A percentile compares a stretch with the other conserved stretches of the same genome.
Evolutionary conservation across 1,140 invertebrate species (phyloP).

Genomic region (Sycophila sp.): DNA sequence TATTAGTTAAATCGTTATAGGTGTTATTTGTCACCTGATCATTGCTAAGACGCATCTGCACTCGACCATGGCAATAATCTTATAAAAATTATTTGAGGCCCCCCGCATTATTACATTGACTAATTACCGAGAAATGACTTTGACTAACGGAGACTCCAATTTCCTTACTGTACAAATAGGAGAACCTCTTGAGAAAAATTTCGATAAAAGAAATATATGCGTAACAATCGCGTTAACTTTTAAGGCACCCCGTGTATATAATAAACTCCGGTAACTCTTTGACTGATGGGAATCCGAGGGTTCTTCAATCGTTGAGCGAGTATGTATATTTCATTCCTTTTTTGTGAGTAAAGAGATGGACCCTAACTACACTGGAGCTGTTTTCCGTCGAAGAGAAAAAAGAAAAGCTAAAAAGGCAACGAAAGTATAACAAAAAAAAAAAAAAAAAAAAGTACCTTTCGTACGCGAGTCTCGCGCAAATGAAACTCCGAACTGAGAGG

Average conservation of each 20-base stretch:
- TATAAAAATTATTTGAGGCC: too few relatives aligned
- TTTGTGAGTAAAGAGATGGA: too few relatives aligned
- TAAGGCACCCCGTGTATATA: slow-evolving; percentile 32
- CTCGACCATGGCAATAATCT: slow-evolving; percentile 14
- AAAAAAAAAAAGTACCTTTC: neutral
- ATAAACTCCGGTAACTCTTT: slow-evolving; percentile 33
- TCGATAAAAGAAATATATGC: slow-evolving; percentile 10
- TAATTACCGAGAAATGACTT: slow-evolving; percentile 34
- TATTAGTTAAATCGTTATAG: slow-evolving; percentile 45
- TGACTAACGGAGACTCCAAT: slow-evolving; percentile 24
- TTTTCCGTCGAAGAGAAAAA: slow-evolving; percentile 20
- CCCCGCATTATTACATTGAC: slow-evolving; percentile 17
- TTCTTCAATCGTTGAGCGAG: slow-evolving; percentile 31
- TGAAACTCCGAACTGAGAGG: slow-evolving; percentile 17
- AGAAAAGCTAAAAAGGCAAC: slow-evolving; percentile 35
- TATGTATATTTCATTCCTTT: too few relatives aligned
- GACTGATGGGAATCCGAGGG: slow-evolving; percentile 26
- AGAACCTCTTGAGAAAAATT: too few relatives aligned
- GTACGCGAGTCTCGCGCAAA: too few relatives aligned
- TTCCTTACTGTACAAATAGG: slow-evolving; percentile 31
- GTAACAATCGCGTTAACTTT: slow-evolving; percentile 35
- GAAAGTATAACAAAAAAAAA: slow-evolving; percentile 14
- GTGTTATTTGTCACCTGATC: slow-evolving; percentile 17
- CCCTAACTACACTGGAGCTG: slow-evolving; percentile 29
- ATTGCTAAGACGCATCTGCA: slow-evolving; percentile 20